Conservation (phyloP, 2,888 invertebrate genomes). For the Nemotelus pantherinus region DNA sequence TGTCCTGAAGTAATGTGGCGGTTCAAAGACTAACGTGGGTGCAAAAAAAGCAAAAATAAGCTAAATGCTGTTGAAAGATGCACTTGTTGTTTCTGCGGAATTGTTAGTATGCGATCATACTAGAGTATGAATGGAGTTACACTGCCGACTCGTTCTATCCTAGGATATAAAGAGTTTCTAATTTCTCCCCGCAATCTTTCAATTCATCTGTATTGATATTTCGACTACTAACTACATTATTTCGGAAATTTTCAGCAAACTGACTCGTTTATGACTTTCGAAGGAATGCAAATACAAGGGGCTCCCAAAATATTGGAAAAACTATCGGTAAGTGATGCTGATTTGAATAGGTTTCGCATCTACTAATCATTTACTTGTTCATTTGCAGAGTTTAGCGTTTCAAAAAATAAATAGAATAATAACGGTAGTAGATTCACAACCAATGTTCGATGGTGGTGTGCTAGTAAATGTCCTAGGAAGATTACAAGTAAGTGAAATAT, state of each 20-base stretch:
- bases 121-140: no score
- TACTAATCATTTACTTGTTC: constrained; percentile 5
- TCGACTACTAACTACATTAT: no score
- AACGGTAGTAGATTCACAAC: constrained; percentile 95
- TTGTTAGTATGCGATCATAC: no score
- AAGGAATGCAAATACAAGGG: constrained; percentile 92
- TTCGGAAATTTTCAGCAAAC: constrained; percentile 73
- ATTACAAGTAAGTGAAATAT: constrained; percentile 79
- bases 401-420: constrained; percentile 92
- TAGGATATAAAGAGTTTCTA: no score
- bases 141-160: no score
- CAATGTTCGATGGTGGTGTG: constrained; percentile 97
- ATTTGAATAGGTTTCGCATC: background rate
- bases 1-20: no score
- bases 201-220: no score
- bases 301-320: constrained; percentile 95
- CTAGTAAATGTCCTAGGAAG: constrained; percentile 95
- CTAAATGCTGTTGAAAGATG: no score
- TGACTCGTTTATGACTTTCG: constrained; percentile 95
- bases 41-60: no score
- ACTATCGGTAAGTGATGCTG: constrained; percentile 77
- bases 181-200: no score
- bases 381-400: constrained; percentile 85
- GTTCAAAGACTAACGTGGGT: no score
- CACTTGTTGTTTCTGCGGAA: no score